These are phyloP conservation scores for Archocentrus centrarchus DNA, from an alignment of 2,113 vertebrate species.

Conservation along the genomic window DNA sequence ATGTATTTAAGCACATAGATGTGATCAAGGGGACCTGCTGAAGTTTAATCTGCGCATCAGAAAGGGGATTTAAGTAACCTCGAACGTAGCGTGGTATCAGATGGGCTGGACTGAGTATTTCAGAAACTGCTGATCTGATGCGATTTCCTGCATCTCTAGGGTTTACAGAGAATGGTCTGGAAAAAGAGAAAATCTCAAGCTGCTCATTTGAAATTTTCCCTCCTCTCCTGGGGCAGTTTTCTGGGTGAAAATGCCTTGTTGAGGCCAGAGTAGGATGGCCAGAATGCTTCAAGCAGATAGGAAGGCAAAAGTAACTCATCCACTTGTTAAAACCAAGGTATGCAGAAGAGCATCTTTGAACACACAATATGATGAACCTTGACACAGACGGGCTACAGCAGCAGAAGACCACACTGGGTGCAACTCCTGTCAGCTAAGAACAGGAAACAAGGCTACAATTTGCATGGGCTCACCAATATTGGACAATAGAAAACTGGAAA, in stretches of 20 bases:
- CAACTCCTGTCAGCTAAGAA: not conserved
- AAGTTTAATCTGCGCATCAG: not conserved
- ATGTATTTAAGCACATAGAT: not conserved
- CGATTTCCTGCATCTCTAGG: constrained; percentile 4
- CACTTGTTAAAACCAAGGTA: not conserved
- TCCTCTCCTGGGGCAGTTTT: not conserved
- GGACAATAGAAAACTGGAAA: not conserved
- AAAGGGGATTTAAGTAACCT: not conserved
- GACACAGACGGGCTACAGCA: not conserved
- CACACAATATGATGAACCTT: not conserved
- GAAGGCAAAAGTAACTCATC: not conserved
- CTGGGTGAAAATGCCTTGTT: not conserved
- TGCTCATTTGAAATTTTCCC: no score
- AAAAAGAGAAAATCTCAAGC: not conserved
- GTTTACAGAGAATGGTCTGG: not conserved
- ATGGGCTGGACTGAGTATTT: not conserved
- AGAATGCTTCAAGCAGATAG: not conserved
- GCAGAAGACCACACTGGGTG: not conserved
- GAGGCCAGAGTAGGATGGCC: not conserved
- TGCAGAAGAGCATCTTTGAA: constrained; percentile 1
- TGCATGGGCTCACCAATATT: not conserved
- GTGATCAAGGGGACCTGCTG: not conserved
- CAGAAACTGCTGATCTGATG: not conserved
- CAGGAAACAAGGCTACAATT: not conserved
- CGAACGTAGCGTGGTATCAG: not conserved